Conservation (phyloP, 1,140 invertebrate species). For the Diorhabda sublineata region DNA sequence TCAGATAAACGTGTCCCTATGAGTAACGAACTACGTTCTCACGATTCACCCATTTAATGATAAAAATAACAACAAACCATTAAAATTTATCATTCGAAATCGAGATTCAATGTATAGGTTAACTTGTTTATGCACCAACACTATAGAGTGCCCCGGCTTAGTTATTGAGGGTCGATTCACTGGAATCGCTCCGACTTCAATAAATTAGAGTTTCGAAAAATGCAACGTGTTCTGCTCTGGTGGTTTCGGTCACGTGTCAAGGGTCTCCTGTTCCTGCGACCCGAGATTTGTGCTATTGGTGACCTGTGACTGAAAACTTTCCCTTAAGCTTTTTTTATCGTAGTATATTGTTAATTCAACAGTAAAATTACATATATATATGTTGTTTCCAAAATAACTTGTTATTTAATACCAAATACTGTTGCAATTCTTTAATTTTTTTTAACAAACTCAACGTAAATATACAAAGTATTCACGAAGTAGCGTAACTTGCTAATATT, state of each 20-base stretch:
- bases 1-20: too few species aligned
- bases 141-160: slow-evolving; percentile 4
- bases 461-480: too few species aligned
- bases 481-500: too few species aligned
- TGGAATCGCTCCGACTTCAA: slow-evolving; percentile 12
- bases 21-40: background rate
- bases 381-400: too few species aligned
- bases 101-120: slow-evolving; percentile 11
- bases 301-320: background rate
- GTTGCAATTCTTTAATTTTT: too few species aligned
- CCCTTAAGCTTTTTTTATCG: too few species aligned
- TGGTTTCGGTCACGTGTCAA: slow-evolving; percentile 12
- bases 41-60: slow-evolving; percentile 7
- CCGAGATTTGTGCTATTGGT: too few species aligned
- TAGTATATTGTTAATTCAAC: too few species aligned
- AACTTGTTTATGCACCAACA: slow-evolving; percentile 17
- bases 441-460: too few species aligned
- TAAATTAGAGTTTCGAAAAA: slow-evolving; percentile 14
- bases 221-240: slow-evolving; percentile 1
- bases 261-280: slow-evolving; percentile 8
- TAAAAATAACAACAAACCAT: slow-evolving; percentile 20
- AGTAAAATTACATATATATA: too few species aligned
- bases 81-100: slow-evolving; percentile 17
- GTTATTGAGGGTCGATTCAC: slow-evolving; percentile 8
- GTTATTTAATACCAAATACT: too few species aligned